phyloP scores from a whole-genome alignment of 2,113 vertebrate species.

The Cebus imitator region DNA sequence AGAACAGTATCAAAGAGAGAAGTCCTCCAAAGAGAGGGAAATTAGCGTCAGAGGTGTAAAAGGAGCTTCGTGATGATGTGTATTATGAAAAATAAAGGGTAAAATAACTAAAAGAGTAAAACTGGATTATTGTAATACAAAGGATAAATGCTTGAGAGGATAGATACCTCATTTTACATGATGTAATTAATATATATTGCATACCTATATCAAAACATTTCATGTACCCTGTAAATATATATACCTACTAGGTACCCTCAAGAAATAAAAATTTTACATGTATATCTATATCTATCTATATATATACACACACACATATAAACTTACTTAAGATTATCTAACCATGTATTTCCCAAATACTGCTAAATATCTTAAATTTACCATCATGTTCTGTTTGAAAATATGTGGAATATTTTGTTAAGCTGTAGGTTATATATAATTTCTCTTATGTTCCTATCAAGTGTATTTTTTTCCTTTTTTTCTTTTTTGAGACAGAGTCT shows the following conservation, averaged over 20 bases:
- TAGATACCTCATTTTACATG: too few relatives aligned
- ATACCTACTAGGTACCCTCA: too few relatives aligned
- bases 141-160: too few relatives aligned
- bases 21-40: constrained; percentile 3
- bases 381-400: background rate
- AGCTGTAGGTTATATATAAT: background rate
- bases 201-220: too few relatives aligned
- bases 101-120: too few relatives aligned
- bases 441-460: background rate
- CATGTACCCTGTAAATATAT: too few relatives aligned
- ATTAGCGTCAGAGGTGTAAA: background rate
- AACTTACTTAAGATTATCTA: background rate
- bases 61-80: background rate
- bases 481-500: too few relatives aligned
- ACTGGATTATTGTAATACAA: too few relatives aligned
- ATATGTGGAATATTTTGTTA: background rate
- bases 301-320: background rate
- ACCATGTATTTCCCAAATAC: background rate
- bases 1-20: background rate
- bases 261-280: too few relatives aligned
- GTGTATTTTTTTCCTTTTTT: too few relatives aligned
- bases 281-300: too few relatives aligned
- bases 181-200: too few relatives aligned
- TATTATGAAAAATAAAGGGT: background rate
- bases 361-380: background rate